phyloP scores from a whole-genome alignment of 2,888 invertebrate genomes.

The Pterostichus niger region DNA sequence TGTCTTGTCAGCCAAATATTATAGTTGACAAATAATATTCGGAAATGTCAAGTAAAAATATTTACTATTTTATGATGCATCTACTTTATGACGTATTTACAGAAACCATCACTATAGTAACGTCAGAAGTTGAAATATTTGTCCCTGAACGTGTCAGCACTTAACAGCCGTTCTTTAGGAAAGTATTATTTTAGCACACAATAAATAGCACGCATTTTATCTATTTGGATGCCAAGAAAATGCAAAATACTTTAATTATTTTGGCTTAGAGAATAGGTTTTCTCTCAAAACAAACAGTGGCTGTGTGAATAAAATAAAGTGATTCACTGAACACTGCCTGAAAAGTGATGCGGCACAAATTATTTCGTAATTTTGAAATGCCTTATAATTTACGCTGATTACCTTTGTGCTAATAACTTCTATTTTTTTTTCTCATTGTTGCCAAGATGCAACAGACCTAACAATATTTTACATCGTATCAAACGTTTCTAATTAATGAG shows the following conservation, averaged over 20 bases:
- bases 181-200: slow-evolving; percentile 39
- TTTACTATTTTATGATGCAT: not conserved
- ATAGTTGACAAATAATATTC: too few relatives aligned
- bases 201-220: slow-evolving; percentile 47
- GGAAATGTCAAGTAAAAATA: slow-evolving; percentile 8
- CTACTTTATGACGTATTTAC: slow-evolving; percentile 35
- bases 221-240: slow-evolving; percentile 25
- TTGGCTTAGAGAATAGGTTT: slow-evolving; percentile 2
- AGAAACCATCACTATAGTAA: slow-evolving; percentile 7
- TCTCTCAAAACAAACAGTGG: slow-evolving; percentile 34
- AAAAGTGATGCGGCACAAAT: not conserved
- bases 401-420: too few relatives aligned
- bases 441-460: too few relatives aligned
- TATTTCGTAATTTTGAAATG: too few relatives aligned
- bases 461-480: too few relatives aligned
- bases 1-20: not conserved
- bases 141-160: slow-evolving; percentile 48
- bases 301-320: slow-evolving; percentile 21
- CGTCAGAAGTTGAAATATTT: slow-evolving; percentile 34
- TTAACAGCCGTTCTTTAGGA: slow-evolving; percentile 1
- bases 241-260: slow-evolving; percentile 38
- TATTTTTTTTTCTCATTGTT: too few relatives aligned
- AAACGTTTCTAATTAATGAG: too few relatives aligned
- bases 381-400: too few relatives aligned
- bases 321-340: slow-evolving; percentile 1